phyloP scores from a whole-genome alignment of 2,888 invertebrate species.

The Drosophila monieri region DNA sequence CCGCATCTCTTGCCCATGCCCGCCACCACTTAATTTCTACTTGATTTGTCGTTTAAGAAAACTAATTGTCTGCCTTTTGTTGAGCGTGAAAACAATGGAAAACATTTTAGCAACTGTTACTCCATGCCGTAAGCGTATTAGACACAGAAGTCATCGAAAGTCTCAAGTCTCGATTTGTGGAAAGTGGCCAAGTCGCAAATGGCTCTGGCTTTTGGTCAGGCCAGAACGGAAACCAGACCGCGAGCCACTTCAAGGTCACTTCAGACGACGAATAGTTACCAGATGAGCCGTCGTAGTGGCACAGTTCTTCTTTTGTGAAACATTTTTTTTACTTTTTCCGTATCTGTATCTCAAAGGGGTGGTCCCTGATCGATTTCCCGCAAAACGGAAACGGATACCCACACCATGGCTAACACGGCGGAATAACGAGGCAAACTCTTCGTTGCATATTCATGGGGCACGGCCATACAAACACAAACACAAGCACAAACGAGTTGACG shows the following conservation, averaged over 20 bases:
- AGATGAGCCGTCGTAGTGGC: constrained; percentile 1
- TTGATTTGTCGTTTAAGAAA: constrained; percentile 81
- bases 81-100: constrained; percentile 79
- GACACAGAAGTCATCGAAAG: constrained; percentile 49
- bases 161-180: constrained; percentile 47
- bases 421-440: constrained; percentile 31
- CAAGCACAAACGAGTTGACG: constrained; percentile 34
- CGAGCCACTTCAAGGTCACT: constrained; percentile 54
- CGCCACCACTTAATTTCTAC: constrained; percentile 76
- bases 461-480: constrained; percentile 28
- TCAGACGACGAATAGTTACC: constrained; percentile 5
- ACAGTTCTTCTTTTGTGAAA: background rate
- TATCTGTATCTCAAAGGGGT: constrained; percentile 9
- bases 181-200: constrained; percentile 60
- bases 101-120: constrained; percentile 78
- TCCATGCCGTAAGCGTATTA: constrained; percentile 74
- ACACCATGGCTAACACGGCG: constrained; percentile 21
- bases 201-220: constrained; percentile 48
- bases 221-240: constrained; percentile 6
- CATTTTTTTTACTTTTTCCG: background rate
- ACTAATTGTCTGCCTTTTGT: constrained; percentile 81
- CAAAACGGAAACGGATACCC: constrained; percentile 41
- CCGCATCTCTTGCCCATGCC: constrained; percentile 40
- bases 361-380: constrained; percentile 37
- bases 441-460: constrained; percentile 56